Evolutionary conservation across 2,113 vertebrate genomes (phyloP).

Genomic region (Coptodon rendalli): DNA sequence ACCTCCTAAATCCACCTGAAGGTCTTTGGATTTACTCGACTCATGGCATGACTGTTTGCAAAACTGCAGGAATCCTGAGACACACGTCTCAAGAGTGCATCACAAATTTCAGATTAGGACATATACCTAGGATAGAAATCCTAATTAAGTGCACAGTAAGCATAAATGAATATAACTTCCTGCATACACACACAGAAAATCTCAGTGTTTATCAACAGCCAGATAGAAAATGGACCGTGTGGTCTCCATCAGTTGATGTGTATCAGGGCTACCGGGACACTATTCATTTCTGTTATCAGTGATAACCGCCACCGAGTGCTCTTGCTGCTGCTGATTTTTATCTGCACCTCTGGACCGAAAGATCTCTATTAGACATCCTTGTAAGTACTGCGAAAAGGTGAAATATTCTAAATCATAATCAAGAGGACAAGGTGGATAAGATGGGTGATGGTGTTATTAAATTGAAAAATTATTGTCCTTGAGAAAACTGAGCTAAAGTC

Average conservation of each 20-base stretch:
- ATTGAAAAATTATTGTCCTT: background rate
- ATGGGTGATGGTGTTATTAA: background rate
- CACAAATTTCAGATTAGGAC: background rate
- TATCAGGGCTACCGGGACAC: slow-evolving; percentile 18
- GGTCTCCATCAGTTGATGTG: slow-evolving; percentile 20
- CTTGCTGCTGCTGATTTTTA: slow-evolving; percentile 27
- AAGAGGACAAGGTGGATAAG: background rate
- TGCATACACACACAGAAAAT: background rate
- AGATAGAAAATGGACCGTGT: slow-evolving; percentile 17
- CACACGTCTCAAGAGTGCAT: background rate
- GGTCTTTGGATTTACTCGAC: background rate
- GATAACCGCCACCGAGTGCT: slow-evolving; percentile 18
- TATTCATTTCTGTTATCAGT: slow-evolving; percentile 29
- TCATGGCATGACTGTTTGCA: background rate
- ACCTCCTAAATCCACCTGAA: background rate
- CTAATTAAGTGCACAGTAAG: background rate
- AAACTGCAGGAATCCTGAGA: background rate
- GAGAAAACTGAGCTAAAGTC: background rate
- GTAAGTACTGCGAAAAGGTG: background rate
- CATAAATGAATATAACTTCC: background rate
- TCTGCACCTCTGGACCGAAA: slow-evolving; percentile 1
- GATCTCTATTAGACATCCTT: background rate
- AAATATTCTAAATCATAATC: background rate
- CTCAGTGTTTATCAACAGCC: slow-evolving; percentile 14
- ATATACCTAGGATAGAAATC: background rate